Evolutionary conservation across 1,140 invertebrate genomes (phyloP).

Genomic region (Drosophila santomea): DNA sequence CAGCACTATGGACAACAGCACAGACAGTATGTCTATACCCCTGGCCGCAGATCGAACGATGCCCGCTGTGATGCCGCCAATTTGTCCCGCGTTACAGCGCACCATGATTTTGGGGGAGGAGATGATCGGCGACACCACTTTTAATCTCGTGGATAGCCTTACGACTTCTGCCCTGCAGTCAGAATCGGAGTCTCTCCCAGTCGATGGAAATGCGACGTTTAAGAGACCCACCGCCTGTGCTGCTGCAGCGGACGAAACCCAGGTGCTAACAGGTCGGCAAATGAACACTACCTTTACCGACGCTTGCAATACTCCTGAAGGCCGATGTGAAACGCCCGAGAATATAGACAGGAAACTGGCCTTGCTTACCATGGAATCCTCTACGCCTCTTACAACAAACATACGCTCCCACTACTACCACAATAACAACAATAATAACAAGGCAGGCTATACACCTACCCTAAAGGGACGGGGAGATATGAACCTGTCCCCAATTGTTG

Average conservation of each 20-base stretch:
- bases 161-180: constrained; percentile 43
- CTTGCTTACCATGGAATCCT: constrained; percentile 67
- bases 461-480: constrained; percentile 48
- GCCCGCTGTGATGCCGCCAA: neutral
- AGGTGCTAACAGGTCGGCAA: constrained; percentile 39
- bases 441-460: constrained; percentile 60
- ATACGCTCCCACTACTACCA: constrained; percentile 33
- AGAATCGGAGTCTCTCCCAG: constrained; percentile 30
- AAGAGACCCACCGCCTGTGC: constrained; percentile 32
- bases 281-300: constrained; percentile 72
- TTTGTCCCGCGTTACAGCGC: constrained; percentile 36
- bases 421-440: constrained; percentile 54
- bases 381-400: constrained; percentile 65
- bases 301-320: constrained; percentile 68
- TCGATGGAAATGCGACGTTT: constrained; percentile 47
- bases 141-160: constrained; percentile 74
- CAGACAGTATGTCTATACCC: constrained; percentile 71
- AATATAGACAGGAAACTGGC: constrained; percentile 56
- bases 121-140: constrained; percentile 76
- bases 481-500: constrained; percentile 77
- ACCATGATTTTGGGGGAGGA: constrained; percentile 74
- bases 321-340: constrained; percentile 75
- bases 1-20: constrained; percentile 83
- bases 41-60: constrained; percentile 14
- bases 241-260: constrained; percentile 57